Evolutionary conservation across 2,797 vertebrate species (phyloP), one percentile per base, ranked within the genome.

Genomic region (Etheostoma nigrum): DNA sequence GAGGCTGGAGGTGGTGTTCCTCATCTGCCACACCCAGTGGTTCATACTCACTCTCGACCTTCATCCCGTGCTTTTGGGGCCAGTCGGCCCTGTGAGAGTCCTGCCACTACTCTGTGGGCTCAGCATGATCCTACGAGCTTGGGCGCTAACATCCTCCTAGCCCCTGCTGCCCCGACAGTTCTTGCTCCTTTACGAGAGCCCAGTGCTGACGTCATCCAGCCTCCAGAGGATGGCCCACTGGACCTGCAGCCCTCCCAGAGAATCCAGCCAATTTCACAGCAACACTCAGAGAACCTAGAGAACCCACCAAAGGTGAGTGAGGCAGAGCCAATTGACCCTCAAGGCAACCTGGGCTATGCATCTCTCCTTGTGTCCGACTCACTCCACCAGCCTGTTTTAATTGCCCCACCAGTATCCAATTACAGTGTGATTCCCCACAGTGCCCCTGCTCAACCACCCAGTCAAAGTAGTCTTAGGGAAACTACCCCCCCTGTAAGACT

Each of bases 41-140:
- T 89, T 61, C 89, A 49, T 52, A 87, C 95, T 15, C 96, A 96
- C 69, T 97, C 94, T 55, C 94, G 96, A 25, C 93, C 96, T 1
- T 95, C 93, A 1, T 93, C 95, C 1, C 94, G 97, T 64, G 92
- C 94, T 42, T 96, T 96, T 47, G 97, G 95, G 12, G 76, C 91
- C 13, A 93, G 83, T 49, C 90, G 93, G n/a, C 97, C 96, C 66
- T 98, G 97, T n/a, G 98, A 99, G 74, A 99, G 98, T 70, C 98
- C 98, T 1, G 98, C 97, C 5, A 98, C 98, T 0, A 98, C 98
- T 30, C 87, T 99, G 5, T 99, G 98, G 98, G 98, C 98, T 40
- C 97, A 97, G 74, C 96, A 91, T 11, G 98, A 99, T 72, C 86
- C 97, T 62, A 88, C 97, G 0, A 97, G 94, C 85, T 95, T 99